Evolutionary conservation across 2,888 invertebrate genomes (phyloP), one percentile per base, ranked within the genome.

Genomic region (Archips crataeganus): DNA sequence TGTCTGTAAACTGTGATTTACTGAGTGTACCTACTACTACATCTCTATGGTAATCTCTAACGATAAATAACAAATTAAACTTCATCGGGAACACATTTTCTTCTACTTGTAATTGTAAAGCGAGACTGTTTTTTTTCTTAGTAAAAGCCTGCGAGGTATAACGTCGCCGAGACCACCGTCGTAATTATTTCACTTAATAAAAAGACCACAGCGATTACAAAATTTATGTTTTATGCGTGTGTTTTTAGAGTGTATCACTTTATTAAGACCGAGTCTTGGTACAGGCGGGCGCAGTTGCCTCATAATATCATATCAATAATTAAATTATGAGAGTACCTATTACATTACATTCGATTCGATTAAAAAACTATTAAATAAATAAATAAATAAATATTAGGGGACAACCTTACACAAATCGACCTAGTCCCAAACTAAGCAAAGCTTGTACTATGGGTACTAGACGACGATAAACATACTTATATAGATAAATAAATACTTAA

Each of bases 171-270:
- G 93, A 94, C 94, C 93, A 94, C 94, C 94, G 82, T 85, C 86
- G 87, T 89, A 90, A 94, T 90, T 86, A 92, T 93, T 92, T 89
- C 89, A 87, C 84, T 88, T 85, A 86, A 87, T 89, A 94, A 93
- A 94, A 93, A 90, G 89, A 93, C 86, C 89, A 91, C 85, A 79
- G 80, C 82, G 87, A 87, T 88, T 85, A 87, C 85, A 84, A 87
- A 91, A 93, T 93, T 90, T 93, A 93, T 93, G 92, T 90, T 91
- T 90, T 91, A 91, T 90, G 92, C 92, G 91, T 90, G 91, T 90
- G 87, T 92, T 93, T 92, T 93, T 92, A 90, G 93, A 93, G 90
- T 87, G 90, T 92, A 94, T 93, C 91, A 91, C 93, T 93, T 93
- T 93, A 93, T 93, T 91, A 93, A 92, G 90, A 89, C 87, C 91